phyloP scores from a whole-genome alignment of 2,888 invertebrate genomes.

The Yponomeuta malinellus region DNA sequence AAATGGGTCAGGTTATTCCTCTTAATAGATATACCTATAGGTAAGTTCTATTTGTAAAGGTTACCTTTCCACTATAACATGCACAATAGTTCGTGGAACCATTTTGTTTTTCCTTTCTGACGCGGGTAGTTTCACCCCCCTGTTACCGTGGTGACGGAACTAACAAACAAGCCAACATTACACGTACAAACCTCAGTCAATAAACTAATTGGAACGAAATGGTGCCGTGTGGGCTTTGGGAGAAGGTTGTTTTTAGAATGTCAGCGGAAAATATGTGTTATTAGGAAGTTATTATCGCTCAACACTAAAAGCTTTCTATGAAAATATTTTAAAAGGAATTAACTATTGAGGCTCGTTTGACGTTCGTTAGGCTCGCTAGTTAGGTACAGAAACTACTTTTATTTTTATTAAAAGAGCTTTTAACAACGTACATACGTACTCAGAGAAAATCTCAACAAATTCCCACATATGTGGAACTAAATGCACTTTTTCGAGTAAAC shows the following conservation, averaged over 20 bases:
- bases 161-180: slow-evolving; percentile 22
- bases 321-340: slow-evolving; percentile 3
- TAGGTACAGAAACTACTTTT: too few species aligned
- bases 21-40: background rate
- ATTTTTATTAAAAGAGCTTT: too few species aligned
- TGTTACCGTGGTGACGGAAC: slow-evolving; percentile 24
- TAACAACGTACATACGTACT: too few species aligned
- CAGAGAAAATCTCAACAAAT: too few species aligned
- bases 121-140: slow-evolving; percentile 11
- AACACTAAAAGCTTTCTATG: slow-evolving; percentile 6
- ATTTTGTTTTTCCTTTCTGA: slow-evolving; percentile 7
- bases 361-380: background rate
- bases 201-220: slow-evolving; percentile 10
- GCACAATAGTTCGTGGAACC: background rate
- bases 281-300: slow-evolving; percentile 7
- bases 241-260: background rate
- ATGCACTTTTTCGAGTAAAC: too few species aligned
- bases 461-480: too few species aligned
- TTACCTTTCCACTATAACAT: background rate
- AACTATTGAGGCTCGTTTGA: slow-evolving; percentile 1
- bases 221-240: background rate
- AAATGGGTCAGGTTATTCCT: background rate
- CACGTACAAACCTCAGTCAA: slow-evolving; percentile 14
- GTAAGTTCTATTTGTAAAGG: background rate
- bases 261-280: background rate